Evolutionary conservation across 2,888 invertebrate genomes (phyloP), one percentile per base, ranked within the genome.

Genomic region (Papilio protenor): DNA sequence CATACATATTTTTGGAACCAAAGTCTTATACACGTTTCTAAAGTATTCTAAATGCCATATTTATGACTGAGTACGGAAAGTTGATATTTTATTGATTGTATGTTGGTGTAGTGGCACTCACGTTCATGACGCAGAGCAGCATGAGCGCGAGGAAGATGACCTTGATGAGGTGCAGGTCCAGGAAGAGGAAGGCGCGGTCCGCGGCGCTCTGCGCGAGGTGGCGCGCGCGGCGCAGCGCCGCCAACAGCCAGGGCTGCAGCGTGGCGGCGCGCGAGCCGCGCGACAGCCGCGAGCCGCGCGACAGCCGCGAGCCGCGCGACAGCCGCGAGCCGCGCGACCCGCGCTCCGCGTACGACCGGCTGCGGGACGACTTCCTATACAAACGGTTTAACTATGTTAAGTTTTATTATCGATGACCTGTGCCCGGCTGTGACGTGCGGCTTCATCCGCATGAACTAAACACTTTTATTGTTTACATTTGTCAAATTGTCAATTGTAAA

Each of bases 121-220:
- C 97, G 90, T 98, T 97, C 84, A 96, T 95, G 47, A 97, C 96
- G 83, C 97, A 97, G 64, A 98, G 95, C 79, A 98, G 92, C 92
- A 98, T 96, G 49, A 98, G 96, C 1, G 98, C 96, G 16, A 98
- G 89, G 81, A 98, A 96, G 76, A 98, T 97, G 75, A 98, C 96
- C 94, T 99, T 99, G 84, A 97, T 96, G 88, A 99, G 96, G 90
- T 99, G 99, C 82, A 99, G 95, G 91, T 99, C 99, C 74, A 98
- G 93, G 83, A 98, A 97, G 27, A 98, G 92, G 97, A 98, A 99
- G 23, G 96, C 86, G 80, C 97, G 94, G 85, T 97, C 96, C 70
- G 95, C 90, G 73, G 27, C 27, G 57, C 21, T 80, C 75, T 45
- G 76, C 57, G 70, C 72, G 74, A 11, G 71, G 76, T 33, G 55